These are phyloP conservation scores for Tribolium madens DNA, from an alignment of 1,140 invertebrate species.

Conservation along the genomic window DNA sequence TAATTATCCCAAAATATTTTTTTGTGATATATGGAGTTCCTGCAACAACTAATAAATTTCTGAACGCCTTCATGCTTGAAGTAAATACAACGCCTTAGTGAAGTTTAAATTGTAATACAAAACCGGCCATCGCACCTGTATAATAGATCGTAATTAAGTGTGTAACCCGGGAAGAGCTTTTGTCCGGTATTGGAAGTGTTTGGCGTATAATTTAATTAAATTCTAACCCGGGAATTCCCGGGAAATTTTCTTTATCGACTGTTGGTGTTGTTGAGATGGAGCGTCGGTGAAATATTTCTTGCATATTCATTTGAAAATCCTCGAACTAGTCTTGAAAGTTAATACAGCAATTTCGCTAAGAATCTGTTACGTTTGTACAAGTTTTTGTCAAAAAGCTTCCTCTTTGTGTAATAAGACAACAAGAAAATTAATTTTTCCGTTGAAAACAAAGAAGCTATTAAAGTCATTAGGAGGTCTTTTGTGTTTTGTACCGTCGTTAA, in stretches of 20 bases:
- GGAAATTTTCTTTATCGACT: constrained; percentile 23
- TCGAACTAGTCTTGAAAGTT: constrained; percentile 16
- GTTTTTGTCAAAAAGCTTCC: background rate
- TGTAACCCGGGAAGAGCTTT: constrained; percentile 28
- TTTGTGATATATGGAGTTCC: too few relatives aligned
- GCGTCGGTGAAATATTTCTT: constrained; percentile 31
- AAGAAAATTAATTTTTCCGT: constrained; percentile 20
- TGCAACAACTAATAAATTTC: background rate
- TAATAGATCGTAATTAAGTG: constrained; percentile 26
- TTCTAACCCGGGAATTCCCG: constrained; percentile 20
- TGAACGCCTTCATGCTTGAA: background rate
- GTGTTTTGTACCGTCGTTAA: background rate
- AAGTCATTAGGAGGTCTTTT: constrained; percentile 7
- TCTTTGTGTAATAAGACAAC: background rate
- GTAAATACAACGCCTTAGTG: background rate
- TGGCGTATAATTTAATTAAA: constrained; percentile 33
- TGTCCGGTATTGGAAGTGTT: constrained; percentile 24
- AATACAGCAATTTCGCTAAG: constrained; percentile 1
- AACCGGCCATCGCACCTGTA: constrained; percentile 9
- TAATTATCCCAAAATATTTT: too few relatives aligned
- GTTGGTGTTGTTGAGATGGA: constrained; percentile 13
- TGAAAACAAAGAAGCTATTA: constrained; percentile 3
- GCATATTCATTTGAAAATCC: constrained; percentile 25
- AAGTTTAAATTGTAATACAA: background rate
- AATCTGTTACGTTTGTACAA: background rate